phyloP scores from a whole-genome alignment of 2,888 invertebrate species.

The Drosophila lutescens region DNA sequence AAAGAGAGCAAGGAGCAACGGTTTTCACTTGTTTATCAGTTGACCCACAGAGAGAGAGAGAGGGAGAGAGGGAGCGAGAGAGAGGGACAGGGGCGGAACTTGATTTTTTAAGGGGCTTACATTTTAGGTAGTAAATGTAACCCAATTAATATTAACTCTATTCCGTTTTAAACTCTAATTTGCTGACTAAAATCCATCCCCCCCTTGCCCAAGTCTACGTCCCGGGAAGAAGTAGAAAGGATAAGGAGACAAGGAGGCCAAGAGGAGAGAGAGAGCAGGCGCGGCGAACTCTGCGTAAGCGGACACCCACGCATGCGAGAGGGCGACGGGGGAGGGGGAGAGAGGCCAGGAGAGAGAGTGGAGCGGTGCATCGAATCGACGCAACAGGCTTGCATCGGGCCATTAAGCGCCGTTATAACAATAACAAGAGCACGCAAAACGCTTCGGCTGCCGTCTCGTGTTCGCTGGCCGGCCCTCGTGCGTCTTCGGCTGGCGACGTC shows the following conservation, averaged over 20 bases:
- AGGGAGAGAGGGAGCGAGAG: conserved; percentile 34
- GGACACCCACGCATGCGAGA: conserved; percentile 16
- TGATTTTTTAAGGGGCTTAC: background rate
- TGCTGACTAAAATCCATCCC: background rate
- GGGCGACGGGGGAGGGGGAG: background rate
- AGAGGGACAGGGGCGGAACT: background rate
- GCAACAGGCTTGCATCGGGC: conserved; percentile 58
- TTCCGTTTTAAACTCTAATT: background rate
- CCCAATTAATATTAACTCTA: too few relatives aligned
- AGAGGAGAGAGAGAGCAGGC: conserved; percentile 43
- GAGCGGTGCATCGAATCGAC: conserved; percentile 35
- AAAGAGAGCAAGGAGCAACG: conserved; percentile 24
- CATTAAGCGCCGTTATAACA: conserved; percentile 45
- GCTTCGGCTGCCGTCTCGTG: conserved; percentile 14
- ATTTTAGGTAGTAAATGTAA: background rate
- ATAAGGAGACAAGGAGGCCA: background rate
- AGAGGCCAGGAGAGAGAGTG: conserved; percentile 5
- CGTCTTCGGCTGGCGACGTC: conserved; percentile 17
- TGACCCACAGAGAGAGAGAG: conserved; percentile 68
- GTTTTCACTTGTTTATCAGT: conserved; percentile 59
- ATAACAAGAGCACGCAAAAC: conserved; percentile 43
- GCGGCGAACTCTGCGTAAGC: conserved; percentile 53
- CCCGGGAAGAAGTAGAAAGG: conserved; percentile 1
- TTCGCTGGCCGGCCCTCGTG: conserved; percentile 31
- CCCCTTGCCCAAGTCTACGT: background rate